Evolutionary conservation across 2,113 vertebrate species (phyloP).

Genomic region (Ursus arctos): DNA sequence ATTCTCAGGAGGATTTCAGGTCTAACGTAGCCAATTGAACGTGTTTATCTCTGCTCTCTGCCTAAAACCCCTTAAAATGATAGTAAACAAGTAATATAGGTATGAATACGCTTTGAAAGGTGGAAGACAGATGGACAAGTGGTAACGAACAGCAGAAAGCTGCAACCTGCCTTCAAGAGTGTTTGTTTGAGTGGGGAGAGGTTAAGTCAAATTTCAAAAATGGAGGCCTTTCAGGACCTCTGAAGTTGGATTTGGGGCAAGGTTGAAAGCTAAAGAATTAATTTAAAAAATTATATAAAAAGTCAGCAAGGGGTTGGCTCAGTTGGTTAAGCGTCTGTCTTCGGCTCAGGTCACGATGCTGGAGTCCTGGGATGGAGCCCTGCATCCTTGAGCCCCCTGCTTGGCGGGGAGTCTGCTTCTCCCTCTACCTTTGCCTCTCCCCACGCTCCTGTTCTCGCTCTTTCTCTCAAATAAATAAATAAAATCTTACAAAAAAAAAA

Average conservation of each 20-base stretch:
- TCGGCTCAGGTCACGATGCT: neutral
- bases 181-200: neutral
- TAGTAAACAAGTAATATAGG: neutral
- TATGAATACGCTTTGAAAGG: neutral
- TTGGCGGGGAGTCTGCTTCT: neutral
- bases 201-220: neutral
- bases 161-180: neutral
- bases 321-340: neutral
- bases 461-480: neutral
- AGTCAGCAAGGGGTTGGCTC: neutral
- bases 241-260: neutral
- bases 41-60: neutral
- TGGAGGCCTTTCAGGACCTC: neutral
- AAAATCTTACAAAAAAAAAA: neutral
- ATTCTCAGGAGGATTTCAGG: neutral
- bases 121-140: neutral
- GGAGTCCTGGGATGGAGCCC: neutral
- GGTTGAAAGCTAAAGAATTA: constrained; percentile 4
- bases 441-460: neutral
- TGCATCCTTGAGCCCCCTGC: neutral
- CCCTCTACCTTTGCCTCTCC: neutral
- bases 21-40: neutral
- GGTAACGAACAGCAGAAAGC: neutral
- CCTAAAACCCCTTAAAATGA: neutral
- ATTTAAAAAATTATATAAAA: neutral